Evolutionary conservation across 2,888 invertebrate species (phyloP).

Genomic region (Torymus tubicola): DNA sequence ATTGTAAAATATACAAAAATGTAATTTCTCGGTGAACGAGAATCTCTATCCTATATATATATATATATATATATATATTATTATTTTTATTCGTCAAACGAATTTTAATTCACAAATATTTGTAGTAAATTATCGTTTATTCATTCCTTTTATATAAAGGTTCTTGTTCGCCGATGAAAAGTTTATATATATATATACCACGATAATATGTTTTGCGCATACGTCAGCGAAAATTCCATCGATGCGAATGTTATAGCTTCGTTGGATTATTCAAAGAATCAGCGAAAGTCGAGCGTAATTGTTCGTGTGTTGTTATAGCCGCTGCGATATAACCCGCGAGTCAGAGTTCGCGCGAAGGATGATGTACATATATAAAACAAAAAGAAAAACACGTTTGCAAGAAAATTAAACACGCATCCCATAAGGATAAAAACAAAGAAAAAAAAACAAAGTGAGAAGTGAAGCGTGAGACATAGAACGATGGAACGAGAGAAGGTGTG

Average conservation of each 20-base stretch:
- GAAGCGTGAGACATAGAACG: background rate
- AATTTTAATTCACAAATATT: too few relatives aligned
- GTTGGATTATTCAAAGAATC: conserved; percentile 1
- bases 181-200: too few relatives aligned
- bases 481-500: conserved; percentile 3
- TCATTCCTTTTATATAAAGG: too few relatives aligned
- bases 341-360: conserved; percentile 9
- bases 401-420: conserved; percentile 16
- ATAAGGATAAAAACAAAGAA: conserved; percentile 14
- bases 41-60: background rate
- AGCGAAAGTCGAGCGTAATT: conserved; percentile 16
- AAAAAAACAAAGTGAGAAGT: too few relatives aligned
- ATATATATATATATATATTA: too few relatives aligned
- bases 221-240: too few relatives aligned
- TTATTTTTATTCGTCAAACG: too few relatives aligned
- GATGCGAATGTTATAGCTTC: background rate
- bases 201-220: too few relatives aligned
- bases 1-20: conserved; percentile 3
- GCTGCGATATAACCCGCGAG: conserved; percentile 20
- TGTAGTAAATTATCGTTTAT: too few relatives aligned
- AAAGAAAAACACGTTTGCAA: background rate
- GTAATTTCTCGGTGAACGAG: conserved; percentile 30
- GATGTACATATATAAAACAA: conserved; percentile 31
- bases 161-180: too few relatives aligned
- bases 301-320: conserved; percentile 5